A percentile compares a stretch with the other conserved stretches of the same genome.
Evolutionary conservation across 2,888 invertebrate species (phyloP).

Genomic region (Leucoptera coffeella): DNA sequence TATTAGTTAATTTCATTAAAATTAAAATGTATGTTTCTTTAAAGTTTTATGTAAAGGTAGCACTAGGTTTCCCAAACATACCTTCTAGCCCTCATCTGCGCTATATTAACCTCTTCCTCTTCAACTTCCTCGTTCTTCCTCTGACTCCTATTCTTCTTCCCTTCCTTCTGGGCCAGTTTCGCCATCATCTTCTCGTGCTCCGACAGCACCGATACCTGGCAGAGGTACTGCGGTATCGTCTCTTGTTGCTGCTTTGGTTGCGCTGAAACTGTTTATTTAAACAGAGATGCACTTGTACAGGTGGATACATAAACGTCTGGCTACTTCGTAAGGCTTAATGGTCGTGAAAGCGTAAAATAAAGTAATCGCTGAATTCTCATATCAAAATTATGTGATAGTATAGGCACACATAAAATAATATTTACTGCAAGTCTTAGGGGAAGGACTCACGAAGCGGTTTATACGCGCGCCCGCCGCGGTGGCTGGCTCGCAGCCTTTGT

Average conservation of each 20-base stretch:
- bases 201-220: constrained; percentile 79
- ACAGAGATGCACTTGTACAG: too few species aligned
- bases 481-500: too few species aligned
- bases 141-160: constrained; percentile 61
- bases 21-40: not conserved
- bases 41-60: not conserved
- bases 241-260: constrained; percentile 21
- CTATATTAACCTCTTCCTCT: constrained; percentile 45
- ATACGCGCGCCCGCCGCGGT: too few species aligned
- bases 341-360: too few species aligned
- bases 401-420: too few species aligned
- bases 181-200: constrained; percentile 72
- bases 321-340: too few species aligned
- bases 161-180: constrained; percentile 77
- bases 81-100: constrained; percentile 50
- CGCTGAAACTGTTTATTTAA: too few species aligned
- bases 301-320: too few species aligned
- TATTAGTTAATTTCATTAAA: not conserved
- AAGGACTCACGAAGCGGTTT: too few species aligned
- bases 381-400: too few species aligned
- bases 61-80: constrained; percentile 9
- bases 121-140: constrained; percentile 31
- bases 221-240: constrained; percentile 62
- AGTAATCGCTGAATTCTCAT: too few species aligned
- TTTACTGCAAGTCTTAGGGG: too few species aligned